Conservation (phyloP, 2,797 vertebrate species). For the Notolabrus celidotus region DNA sequence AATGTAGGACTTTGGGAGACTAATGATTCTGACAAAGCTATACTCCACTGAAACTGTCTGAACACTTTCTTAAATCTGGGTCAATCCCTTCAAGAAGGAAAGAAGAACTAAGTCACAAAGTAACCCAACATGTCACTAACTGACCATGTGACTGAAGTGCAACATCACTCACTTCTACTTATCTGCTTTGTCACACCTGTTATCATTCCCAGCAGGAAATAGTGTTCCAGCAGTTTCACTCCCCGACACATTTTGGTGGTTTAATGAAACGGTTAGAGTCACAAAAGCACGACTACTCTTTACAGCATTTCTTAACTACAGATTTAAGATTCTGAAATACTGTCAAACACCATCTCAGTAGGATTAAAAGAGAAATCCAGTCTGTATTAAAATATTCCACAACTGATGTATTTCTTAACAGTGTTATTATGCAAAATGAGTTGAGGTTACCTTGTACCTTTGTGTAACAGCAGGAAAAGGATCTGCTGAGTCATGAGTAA, state of each 20-base stretch:
- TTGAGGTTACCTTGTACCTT: not conserved
- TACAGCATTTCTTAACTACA: too few species aligned
- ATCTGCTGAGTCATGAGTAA: not conserved
- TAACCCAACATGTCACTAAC: not conserved
- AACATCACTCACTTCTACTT: conserved; percentile 10
- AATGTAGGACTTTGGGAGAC: not conserved
- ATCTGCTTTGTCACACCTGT: conserved; percentile 57
- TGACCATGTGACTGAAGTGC: conserved; percentile 26
- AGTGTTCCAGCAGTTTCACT: not conserved
- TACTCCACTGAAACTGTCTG: not conserved
- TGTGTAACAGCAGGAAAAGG: not conserved
- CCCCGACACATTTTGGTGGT: too few species aligned
- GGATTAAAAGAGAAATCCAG: too few species aligned
- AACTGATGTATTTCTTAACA: too few species aligned
- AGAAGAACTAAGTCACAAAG: conserved; percentile 7
- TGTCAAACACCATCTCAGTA: too few species aligned
- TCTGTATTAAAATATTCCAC: too few species aligned
- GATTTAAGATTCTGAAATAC: too few species aligned
- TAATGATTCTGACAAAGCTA: not conserved
- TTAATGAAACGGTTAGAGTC: not conserved
- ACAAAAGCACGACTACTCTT: not conserved
- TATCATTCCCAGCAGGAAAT: conserved; percentile 45
- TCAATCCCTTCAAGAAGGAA: not conserved
- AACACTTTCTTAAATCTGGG: not conserved
- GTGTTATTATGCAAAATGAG: conserved; percentile 17